These are phyloP conservation scores for Craniophora ligustri DNA, from an alignment of 2,888 invertebrate genomes.

Conservation along the genomic window DNA sequence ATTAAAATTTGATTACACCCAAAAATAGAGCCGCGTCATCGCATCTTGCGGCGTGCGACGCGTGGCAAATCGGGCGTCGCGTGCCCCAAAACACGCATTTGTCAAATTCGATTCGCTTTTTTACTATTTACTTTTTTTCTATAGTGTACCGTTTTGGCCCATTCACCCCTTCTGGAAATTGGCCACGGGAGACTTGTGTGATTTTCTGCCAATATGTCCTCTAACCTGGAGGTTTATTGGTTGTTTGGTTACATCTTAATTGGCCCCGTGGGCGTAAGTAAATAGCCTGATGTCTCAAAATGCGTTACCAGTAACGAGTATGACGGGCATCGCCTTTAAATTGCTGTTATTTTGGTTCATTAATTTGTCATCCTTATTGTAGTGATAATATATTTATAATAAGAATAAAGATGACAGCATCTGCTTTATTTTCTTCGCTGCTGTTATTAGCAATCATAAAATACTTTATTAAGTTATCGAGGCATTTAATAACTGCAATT, in stretches of 20 bases:
- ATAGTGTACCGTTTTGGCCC: constrained; percentile 65
- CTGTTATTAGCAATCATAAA: constrained; percentile 48
- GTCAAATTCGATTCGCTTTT: constrained; percentile 85
- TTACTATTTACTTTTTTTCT: constrained; percentile 81
- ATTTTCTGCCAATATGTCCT: constrained; percentile 82
- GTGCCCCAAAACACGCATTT: constrained; percentile 87
- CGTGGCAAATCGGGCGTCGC: constrained; percentile 76
- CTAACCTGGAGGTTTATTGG: constrained; percentile 79
- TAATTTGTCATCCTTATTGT: constrained; percentile 28
- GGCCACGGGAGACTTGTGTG: constrained; percentile 81
- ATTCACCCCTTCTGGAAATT: constrained; percentile 77
- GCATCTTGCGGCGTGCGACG: constrained; percentile 62
- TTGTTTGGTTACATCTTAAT: constrained; percentile 54
- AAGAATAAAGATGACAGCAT: constrained; percentile 23
- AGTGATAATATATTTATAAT: constrained; percentile 19
- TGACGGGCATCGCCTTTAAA: constrained; percentile 29
- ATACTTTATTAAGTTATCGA: constrained; percentile 30
- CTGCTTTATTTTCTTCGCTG: constrained; percentile 24
- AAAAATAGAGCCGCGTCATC: constrained; percentile 61
- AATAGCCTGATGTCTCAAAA: constrained; percentile 25
- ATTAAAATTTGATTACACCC: constrained; percentile 65
- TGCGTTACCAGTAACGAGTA: constrained; percentile 23
- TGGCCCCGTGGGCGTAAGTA: constrained; percentile 64
- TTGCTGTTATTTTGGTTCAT: constrained; percentile 26
- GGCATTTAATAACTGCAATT: constrained; percentile 11